A percentile compares a stretch with the other conserved stretches of the same genome.
These are phyloP conservation scores for Neodiprion virginianus DNA, from an alignment of 1,140 invertebrate genomes.

Conservation along the genomic window DNA sequence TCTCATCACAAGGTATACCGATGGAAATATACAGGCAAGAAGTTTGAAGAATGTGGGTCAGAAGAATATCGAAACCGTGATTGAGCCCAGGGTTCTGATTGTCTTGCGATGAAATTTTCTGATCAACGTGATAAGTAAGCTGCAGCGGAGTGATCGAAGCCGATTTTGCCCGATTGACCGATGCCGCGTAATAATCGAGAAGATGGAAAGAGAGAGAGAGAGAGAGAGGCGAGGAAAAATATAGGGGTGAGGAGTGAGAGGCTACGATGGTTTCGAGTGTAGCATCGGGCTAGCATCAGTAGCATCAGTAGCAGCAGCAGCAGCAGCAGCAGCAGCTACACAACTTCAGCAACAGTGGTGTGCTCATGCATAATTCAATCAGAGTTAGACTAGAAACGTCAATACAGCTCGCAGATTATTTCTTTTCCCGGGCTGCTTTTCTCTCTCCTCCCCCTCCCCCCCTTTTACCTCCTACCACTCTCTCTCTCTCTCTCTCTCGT, in stretches of 20 bases:
- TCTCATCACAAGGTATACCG: too few species aligned
- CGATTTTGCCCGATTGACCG: too few species aligned
- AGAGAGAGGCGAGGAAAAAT: background rate
- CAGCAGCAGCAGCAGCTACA: background rate
- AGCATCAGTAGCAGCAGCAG: background rate
- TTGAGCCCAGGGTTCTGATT: too few species aligned
- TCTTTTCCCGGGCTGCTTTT: constrained; percentile 62
- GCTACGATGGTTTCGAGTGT: background rate
- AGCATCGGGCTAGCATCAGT: too few species aligned
- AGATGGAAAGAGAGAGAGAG: background rate
- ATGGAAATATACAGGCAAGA: too few species aligned
- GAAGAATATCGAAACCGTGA: too few species aligned
- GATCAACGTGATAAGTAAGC: too few species aligned
- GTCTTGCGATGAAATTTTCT: too few species aligned
- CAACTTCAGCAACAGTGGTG: constrained; percentile 47
- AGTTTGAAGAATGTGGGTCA: too few species aligned
- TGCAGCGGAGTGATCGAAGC: too few species aligned
- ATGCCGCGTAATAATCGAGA: background rate
- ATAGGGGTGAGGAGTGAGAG: background rate
- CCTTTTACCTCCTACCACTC: background rate
- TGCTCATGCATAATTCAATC: constrained; percentile 65
- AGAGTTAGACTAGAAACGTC: constrained; percentile 65
- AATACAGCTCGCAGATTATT: constrained; percentile 65
- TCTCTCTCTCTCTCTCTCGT: constrained; percentile 22
- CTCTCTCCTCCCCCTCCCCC: constrained; percentile 38